These are phyloP conservation scores for Monodelphis domestica DNA, from an alignment of 2,797 vertebrate genomes.

Conservation along the genomic window DNA sequence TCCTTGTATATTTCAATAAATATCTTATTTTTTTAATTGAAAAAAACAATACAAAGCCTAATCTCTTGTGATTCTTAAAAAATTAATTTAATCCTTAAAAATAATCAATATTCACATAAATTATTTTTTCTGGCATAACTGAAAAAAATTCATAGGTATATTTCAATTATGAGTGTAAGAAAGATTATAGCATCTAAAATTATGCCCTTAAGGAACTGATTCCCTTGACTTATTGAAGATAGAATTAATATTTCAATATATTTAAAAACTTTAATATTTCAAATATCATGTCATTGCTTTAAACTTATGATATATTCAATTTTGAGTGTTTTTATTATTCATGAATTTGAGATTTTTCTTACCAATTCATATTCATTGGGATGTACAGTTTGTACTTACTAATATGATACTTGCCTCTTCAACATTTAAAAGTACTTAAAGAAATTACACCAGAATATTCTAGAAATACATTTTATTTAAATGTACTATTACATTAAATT, in stretches of 20 bases:
- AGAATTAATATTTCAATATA: constrained; percentile 58
- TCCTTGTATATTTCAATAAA: no score
- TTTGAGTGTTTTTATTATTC: background rate
- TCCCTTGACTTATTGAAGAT: constrained; percentile 64
- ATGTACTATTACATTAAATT: background rate
- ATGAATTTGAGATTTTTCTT: background rate
- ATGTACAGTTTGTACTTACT: constrained; percentile 3
- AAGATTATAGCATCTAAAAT: background rate
- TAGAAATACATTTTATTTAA: background rate
- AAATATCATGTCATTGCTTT: constrained; percentile 35
- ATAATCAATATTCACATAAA: no score
- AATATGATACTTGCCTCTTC: background rate
- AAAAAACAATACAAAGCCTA: no score
- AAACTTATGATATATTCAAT: background rate
- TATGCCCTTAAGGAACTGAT: background rate
- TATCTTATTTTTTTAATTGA: no score
- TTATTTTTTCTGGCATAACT: no score
- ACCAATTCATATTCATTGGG: constrained; percentile 14
- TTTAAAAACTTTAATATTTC: constrained; percentile 52
- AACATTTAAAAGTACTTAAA: constrained; percentile 48
- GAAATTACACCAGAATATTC: background rate
- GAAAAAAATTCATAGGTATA: no score
- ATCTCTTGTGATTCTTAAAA: no score
- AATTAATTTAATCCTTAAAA: no score
- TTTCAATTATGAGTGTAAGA: no score